Percentiles rank a stretch among this genome's conserved stretches.
These are phyloP conservation scores for Heterotis niloticus DNA, from an alignment of 2,113 vertebrate species.

Conservation along the genomic window DNA sequence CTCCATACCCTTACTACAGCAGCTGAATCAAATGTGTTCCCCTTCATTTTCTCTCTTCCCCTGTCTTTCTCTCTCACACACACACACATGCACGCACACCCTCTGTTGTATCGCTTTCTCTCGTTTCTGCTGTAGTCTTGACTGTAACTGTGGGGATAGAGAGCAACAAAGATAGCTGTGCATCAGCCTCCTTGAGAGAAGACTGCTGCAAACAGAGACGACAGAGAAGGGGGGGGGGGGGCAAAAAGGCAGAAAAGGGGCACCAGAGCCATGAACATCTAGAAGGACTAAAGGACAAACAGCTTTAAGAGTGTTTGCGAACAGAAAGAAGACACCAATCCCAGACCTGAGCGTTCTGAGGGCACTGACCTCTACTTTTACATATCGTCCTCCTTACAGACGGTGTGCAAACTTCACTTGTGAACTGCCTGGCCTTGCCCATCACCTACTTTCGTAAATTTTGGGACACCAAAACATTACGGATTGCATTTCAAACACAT, in stretches of 20 bases:
- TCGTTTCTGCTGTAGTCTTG: constrained; percentile 29
- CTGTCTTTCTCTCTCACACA: background rate
- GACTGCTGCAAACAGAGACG: background rate
- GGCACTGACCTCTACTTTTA: background rate
- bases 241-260: background rate
- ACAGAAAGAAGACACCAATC: background rate
- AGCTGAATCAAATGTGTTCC: background rate
- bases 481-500: too few species aligned
- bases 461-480: too few species aligned
- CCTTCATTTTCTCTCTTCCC: background rate
- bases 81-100: background rate
- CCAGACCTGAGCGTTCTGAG: background rate
- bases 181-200: background rate
- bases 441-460: too few species aligned
- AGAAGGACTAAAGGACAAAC: background rate
- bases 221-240: background rate
- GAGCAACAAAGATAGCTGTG: constrained; percentile 38
- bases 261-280: background rate
- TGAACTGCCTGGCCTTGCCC: too few species aligned
- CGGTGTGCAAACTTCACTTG: too few species aligned
- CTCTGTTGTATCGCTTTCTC: background rate
- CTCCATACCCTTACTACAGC: constrained; percentile 5
- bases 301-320: background rate
- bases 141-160: constrained; percentile 42
- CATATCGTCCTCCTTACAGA: too few species aligned